Evolutionary conservation across 2,797 vertebrate genomes (phyloP).

Genomic region (Thalassophryne amazonica): DNA sequence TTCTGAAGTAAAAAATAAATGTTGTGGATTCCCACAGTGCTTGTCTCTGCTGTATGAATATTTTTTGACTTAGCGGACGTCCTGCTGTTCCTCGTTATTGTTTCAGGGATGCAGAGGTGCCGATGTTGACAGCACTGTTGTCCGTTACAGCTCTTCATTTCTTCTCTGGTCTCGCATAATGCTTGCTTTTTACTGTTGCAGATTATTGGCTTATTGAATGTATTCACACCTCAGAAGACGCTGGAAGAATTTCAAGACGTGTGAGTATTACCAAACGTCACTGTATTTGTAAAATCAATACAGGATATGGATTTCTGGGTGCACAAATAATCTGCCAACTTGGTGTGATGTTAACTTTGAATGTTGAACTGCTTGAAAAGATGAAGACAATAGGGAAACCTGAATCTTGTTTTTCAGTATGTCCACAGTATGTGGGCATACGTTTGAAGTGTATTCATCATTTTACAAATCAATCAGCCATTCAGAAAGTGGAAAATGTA

Average conservation of each 20-base stretch:
- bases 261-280: conserved; percentile 79
- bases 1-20: background rate
- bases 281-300: conserved; percentile 17
- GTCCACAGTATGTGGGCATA: too few relatives aligned
- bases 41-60: background rate
- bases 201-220: conserved; percentile 97
- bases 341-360: background rate
- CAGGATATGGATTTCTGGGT: background rate
- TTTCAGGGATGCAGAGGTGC: background rate
- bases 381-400: too few relatives aligned
- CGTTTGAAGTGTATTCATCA: too few relatives aligned
- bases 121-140: background rate
- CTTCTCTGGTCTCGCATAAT: background rate
- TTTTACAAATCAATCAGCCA: too few relatives aligned
- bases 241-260: conserved; percentile 98
- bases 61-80: background rate
- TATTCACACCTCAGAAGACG: conserved; percentile 97
- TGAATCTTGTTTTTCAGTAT: too few relatives aligned
- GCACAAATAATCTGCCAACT: conserved; percentile 2
- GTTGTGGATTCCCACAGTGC: background rate
- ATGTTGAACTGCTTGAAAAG: background rate
- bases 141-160: background rate
- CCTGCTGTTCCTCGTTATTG: conserved; percentile 14
- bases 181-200: conserved; percentile 53
- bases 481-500: too few relatives aligned